Evolutionary conservation across 2,113 vertebrate genomes (phyloP), one percentile per base, ranked within the genome.

Genomic region (Brachypteracias leptosomus): DNA sequence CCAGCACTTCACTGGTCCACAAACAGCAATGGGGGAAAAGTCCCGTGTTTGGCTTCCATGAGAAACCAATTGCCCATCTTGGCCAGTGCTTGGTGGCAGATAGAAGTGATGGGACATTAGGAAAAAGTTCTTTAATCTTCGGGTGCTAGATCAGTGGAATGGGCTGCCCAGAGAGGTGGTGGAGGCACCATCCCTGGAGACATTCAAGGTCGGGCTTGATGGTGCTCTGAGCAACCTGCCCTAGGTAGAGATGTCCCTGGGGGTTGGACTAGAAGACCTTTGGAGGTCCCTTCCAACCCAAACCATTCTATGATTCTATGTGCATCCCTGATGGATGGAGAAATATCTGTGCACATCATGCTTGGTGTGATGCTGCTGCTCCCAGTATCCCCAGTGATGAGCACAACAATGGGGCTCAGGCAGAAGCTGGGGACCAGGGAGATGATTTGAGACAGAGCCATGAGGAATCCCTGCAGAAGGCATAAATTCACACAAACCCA

Each of bases 261-360:
- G n/a, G n/a, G n/a, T n/a, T n/a, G n/a, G n/a, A n/a, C n/a, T n/a
- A n/a, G n/a, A n/a, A n/a, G n/a, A n/a, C n/a, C n/a, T n/a, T n/a
- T n/a, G n/a, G n/a, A n/a, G n/a, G n/a, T n/a, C n/a, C n/a, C n/a
- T n/a, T n/a, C n/a, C n/a, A n/a, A n/a, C n/a, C n/a, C n/a, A n/a
- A n/a, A n/a, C n/a, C n/a, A n/a, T n/a, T n/a, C n/a, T n/a, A n/a
- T n/a, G n/a, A n/a, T n/a, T n/a, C n/a, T 42, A 11, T 1, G 4
- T 10, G 31, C 6, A 21, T 7, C 63, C 16, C 12, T 2, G 2
- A 8, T 0, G 15, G 52, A 14, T 11, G 35, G 44, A 46, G 28
- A 55, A 78, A 36, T n/a, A 46, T 1, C 57, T 8, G 2, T 29
- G 26, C 7, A 15, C 26, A 1, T 29, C 1, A 1, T 2, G 3